phyloP scores from a whole-genome alignment of 2,113 vertebrate genomes.

The Oncorhynchus nerka region DNA sequence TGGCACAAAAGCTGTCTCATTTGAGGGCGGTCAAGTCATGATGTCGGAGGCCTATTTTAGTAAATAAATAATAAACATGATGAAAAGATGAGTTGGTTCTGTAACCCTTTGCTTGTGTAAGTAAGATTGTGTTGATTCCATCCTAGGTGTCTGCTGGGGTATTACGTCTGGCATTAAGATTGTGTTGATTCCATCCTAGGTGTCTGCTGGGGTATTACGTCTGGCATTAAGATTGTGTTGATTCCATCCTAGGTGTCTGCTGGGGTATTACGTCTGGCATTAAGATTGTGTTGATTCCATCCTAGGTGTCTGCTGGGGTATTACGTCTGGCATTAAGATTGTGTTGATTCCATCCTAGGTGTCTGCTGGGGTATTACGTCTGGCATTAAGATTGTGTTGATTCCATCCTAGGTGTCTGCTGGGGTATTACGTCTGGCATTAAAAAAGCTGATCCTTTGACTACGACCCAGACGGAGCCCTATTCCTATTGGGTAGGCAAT shows the following conservation, averaged over 20 bases:
- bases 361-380: conserved; percentile 46
- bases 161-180: conserved; percentile 51
- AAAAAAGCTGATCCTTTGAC: conserved; percentile 34
- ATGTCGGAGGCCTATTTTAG: neutral
- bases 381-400: conserved; percentile 22
- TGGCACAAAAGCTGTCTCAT: neutral
- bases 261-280: conserved; percentile 41
- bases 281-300: conserved; percentile 45
- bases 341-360: conserved; percentile 47
- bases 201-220: conserved; percentile 46
- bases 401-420: conserved; percentile 50
- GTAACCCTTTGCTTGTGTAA: conserved; percentile 21
- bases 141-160: conserved; percentile 42
- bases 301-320: conserved; percentile 42
- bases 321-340: conserved; percentile 37
- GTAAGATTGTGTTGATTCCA: conserved; percentile 44
- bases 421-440: conserved; percentile 48
- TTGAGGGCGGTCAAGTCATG: neutral
- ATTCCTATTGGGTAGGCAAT: too few species aligned
- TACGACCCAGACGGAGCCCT: too few species aligned
- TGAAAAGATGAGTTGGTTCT: conserved; percentile 32
- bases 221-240: conserved; percentile 34
- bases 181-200: conserved; percentile 48
- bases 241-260: conserved; percentile 51
- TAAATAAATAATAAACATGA: conserved; percentile 9